A percentile compares a stretch with the other conserved stretches of the same genome.
phyloP scores from a whole-genome alignment of 2,113 vertebrate genomes.

The Archilochus colubris region DNA sequence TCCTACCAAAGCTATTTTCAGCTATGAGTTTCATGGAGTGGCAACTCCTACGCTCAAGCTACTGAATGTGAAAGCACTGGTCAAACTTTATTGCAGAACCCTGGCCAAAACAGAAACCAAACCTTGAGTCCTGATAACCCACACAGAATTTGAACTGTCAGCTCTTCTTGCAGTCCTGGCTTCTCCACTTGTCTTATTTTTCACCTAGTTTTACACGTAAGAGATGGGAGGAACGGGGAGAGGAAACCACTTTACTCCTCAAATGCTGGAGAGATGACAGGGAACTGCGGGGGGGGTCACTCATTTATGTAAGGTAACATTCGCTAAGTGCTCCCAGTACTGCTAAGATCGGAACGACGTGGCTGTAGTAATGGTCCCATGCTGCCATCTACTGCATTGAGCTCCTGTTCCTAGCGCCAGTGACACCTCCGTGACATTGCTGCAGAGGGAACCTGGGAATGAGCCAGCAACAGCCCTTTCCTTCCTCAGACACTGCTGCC shows the following conservation, averaged over 20 bases:
- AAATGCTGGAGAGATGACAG: not conserved
- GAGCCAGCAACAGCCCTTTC: not conserved
- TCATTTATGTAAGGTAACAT: not conserved
- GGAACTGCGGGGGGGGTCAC: not conserved
- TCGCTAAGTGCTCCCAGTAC: not conserved
- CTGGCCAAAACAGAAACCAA: not conserved
- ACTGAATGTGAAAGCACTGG: not conserved
- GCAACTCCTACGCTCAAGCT: not conserved
- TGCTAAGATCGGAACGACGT: not conserved
- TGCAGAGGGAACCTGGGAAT: not conserved
- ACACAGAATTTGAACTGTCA: not conserved
- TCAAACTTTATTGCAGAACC: not conserved
- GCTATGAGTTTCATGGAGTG: not conserved
- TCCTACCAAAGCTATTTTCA: not conserved
- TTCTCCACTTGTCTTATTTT: not conserved
- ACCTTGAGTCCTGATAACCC: not conserved
- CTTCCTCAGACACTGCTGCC: not conserved
- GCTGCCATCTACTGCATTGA: constrained; percentile 63
- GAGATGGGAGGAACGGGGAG: not conserved
- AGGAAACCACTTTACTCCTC: not conserved
- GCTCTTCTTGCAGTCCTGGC: not conserved
- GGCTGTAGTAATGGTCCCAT: not conserved
- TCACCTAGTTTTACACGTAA: not conserved
- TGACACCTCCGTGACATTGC: not conserved
- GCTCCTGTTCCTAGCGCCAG: not conserved